Evolutionary conservation across 2,797 vertebrate genomes (phyloP), one percentile per base, ranked within the genome.

Genomic region (Dicrostonyx torquatus): DNA sequence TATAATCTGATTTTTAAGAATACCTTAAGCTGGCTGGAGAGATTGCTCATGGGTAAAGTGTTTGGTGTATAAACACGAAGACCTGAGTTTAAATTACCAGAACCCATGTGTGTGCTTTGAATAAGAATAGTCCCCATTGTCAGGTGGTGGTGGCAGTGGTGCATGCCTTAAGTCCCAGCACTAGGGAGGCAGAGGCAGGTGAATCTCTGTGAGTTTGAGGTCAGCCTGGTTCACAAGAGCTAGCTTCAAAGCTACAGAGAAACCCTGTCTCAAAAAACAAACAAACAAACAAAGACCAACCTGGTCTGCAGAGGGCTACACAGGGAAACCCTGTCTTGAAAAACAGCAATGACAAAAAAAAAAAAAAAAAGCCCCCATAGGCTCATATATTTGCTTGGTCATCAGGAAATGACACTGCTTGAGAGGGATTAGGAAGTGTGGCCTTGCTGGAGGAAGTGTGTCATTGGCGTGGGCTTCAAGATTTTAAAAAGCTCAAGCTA

Each of bases 111-210:
- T 31, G 37, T 82, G 24, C 34, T 43, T 62, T 82, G 26, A 62
- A 17, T 60, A 60, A 18, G 22, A 82, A 60, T 11, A 58, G 55
- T 24, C 24, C 1, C n/a, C 37, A 31, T 72, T n/a, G 68, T 20
- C 18, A 0, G 68, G 18, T 11, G 68, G n/a, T 37, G n/a, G n/a
- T 11, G n/a, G 18, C 14, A 7, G 64, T 15, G 8, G 66, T 2
- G 4, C n/a, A 72, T 0, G 0, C 68, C n/a, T 37, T 72, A 37
- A 37, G 17, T n/a, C 7, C 8, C 8, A 70, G 34, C 7, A n/a
- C 66, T 70, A 22, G 68, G 68, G 68, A 72, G 68, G 18, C 68
- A 72, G 55, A 58, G 20, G 55, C 55, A 58, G 55, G 20, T 7
- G 20, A 22, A 58, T 58, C 55, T 58, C 20, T 58, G 20, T 58